These are phyloP conservation scores for Eumacrocentrus americanus DNA, from an alignment of 2,888 invertebrate species.

Conservation along the genomic window DNA sequence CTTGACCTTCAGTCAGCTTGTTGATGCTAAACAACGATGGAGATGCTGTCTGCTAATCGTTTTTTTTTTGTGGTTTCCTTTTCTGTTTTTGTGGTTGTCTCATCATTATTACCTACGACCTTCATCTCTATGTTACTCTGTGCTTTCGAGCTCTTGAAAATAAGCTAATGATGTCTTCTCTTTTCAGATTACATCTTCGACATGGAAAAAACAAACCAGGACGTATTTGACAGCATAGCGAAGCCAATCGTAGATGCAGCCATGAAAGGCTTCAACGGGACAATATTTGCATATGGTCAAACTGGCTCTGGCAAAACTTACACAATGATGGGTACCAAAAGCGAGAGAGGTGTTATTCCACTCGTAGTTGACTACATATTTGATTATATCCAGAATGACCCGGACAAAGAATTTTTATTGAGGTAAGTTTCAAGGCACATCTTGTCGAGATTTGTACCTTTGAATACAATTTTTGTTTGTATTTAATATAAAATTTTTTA, in stretches of 20 bases:
- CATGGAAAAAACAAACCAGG: constrained; percentile 65
- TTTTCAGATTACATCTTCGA: constrained; percentile 78
- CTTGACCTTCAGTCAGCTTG: no score
- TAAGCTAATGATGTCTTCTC: no score
- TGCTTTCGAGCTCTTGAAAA: no score
- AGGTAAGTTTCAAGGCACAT: constrained; percentile 59
- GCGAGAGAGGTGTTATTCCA: constrained; percentile 77
- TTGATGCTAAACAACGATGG: no score
- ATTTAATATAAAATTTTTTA: constrained; percentile 9
- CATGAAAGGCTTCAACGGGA: constrained; percentile 80
- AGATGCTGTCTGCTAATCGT: no score
- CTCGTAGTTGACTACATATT: constrained; percentile 76
- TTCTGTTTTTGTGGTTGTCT: no score
- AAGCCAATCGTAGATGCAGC: constrained; percentile 75
- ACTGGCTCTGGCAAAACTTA: constrained; percentile 89
- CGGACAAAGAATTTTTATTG: constrained; percentile 76
- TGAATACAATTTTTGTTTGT: constrained; percentile 16
- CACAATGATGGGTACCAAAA: constrained; percentile 78
- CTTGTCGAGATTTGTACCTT: constrained; percentile 13
- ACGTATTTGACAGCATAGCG: constrained; percentile 73
- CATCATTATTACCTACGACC: no score
- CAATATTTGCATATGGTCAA: constrained; percentile 91
- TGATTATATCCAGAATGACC: constrained; percentile 67
- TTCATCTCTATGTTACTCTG: no score
- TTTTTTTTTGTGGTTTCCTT: no score